Base-by-base conservation (phyloP, 2,797 vertebrate species). In the Intellagama lesueurii region DNA sequence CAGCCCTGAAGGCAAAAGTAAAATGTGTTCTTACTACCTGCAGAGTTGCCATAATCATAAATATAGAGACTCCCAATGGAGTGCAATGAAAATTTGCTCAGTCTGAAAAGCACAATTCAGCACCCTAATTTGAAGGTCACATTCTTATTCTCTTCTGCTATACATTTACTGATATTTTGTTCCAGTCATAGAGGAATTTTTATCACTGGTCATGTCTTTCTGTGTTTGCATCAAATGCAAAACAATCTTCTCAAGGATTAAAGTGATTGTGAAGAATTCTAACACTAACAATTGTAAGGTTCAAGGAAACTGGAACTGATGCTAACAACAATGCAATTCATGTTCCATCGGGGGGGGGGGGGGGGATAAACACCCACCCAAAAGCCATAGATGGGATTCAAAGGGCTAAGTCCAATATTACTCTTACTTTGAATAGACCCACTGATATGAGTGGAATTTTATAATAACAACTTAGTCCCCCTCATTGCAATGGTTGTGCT, bases 1-100 rank as follows among this genome's bases (percentile, higher is more conserved):
- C 69, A 73, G 56, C 24, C 76, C 76, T 28, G 76, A 85, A 85
- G 78, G 69, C 81, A 73, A 89, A 85, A 89, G 60, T 73, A 56
- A 89, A 80, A 73, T 32, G 19, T 80, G 52, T 73, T 64, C 49
- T 66, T 52, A 85, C 83, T 64, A 80, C 35, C 35, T 14, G 17
- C 60, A 35, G 66, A 73, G 68, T 64, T 89, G 66, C 80, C 88
- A 73, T 22, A 81, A 80, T 80, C 40, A 49, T 81, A 81, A 60
- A 79, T 84, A 17, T n/a, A 70, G 17, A 19, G 17, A 72, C 32
- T 73, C 69, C 76, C 68, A 85, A 89, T 47, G 75, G 66, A 72
- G 30, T 69, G 3, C 6, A 72, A 26, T 73, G 35, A 73, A 44
- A 32, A 73, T 83, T 83, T 83, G 72, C 60, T 77, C 64, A 79